Conservation (phyloP, 2,797 vertebrate species). For the Nasua narica region DNA sequence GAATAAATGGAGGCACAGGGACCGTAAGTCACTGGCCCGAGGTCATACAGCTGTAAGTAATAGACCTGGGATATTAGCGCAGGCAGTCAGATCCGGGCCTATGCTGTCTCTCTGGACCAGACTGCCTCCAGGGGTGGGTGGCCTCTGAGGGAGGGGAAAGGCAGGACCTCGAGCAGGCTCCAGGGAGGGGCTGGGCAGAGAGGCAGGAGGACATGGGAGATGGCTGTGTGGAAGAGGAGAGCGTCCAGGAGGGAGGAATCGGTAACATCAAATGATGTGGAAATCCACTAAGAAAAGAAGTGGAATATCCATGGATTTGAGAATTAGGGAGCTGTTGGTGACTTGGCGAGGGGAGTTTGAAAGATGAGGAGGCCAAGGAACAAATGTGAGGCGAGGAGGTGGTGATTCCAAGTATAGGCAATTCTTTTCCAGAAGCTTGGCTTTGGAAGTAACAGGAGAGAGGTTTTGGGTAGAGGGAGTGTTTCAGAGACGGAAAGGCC, state of each 20-base stretch:
- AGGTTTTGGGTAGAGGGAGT: not conserved
- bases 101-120: not conserved
- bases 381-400: not conserved
- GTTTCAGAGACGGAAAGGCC: not conserved
- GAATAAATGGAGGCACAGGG: not conserved
- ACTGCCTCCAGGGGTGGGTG: not conserved
- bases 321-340: not conserved
- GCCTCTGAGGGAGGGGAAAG: not conserved
- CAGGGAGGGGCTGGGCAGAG: no score
- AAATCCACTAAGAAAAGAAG: not conserved
- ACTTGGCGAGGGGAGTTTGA: not conserved
- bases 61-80: not conserved
- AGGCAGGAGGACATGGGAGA: not conserved
- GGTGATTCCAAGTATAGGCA: not conserved
- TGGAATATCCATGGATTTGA: not conserved
- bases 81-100: not conserved
- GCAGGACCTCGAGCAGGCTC: not conserved
- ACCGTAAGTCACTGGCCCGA: not conserved
- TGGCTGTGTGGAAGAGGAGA: not conserved
- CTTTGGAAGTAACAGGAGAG: not conserved
- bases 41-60: not conserved
- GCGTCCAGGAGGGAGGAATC: not conserved
- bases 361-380: not conserved
- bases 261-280: no score
- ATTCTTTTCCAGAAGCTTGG: not conserved